These are phyloP conservation scores for Hemithea aestivaria DNA, from an alignment of 2,888 invertebrate genomes.

Conservation along the genomic window DNA sequence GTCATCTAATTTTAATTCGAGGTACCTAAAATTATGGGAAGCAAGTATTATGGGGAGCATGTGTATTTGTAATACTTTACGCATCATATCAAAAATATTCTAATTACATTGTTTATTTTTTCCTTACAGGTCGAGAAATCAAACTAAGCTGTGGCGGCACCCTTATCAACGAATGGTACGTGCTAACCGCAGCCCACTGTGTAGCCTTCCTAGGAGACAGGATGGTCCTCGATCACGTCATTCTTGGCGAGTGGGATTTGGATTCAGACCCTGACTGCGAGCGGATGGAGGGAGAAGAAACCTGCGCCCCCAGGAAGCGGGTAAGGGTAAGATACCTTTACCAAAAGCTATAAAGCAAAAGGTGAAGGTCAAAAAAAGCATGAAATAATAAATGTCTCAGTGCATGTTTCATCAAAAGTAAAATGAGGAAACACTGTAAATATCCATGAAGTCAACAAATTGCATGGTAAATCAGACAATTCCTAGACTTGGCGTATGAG, in stretches of 20 bases:
- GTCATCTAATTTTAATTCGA: too few species aligned
- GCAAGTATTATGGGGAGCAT: too few species aligned
- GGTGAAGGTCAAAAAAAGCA: too few species aligned
- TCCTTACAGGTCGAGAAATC: slow-evolving; percentile 39
- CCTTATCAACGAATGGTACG: slow-evolving; percentile 73
- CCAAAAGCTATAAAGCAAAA: too few species aligned
- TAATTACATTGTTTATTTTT: neutral
- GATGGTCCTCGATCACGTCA: slow-evolving; percentile 61
- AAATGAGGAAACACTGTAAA: too few species aligned
- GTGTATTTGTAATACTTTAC: too few species aligned
- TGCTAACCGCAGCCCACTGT: slow-evolving; percentile 81
- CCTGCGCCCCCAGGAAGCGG: slow-evolving; percentile 48
- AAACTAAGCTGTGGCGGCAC: slow-evolving; percentile 73
- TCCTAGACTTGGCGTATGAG: too few species aligned
- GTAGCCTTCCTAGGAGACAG: slow-evolving; percentile 68
- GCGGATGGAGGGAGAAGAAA: slow-evolving; percentile 44
- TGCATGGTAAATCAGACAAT: too few species aligned
- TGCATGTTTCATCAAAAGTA: neutral
- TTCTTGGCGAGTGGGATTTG: slow-evolving; percentile 82
- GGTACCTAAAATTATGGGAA: too few species aligned
- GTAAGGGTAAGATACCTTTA: slow-evolving; percentile 31
- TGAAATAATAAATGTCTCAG: too few species aligned
- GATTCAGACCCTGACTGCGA: slow-evolving; percentile 64
- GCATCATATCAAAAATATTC: too few species aligned
- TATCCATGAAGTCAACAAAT: too few species aligned